Percentiles rank a stretch among this genome's conserved stretches.
These are phyloP conservation scores for Atopsyche davidsoni DNA, from an alignment of 1,140 invertebrate genomes.

Conservation along the genomic window DNA sequence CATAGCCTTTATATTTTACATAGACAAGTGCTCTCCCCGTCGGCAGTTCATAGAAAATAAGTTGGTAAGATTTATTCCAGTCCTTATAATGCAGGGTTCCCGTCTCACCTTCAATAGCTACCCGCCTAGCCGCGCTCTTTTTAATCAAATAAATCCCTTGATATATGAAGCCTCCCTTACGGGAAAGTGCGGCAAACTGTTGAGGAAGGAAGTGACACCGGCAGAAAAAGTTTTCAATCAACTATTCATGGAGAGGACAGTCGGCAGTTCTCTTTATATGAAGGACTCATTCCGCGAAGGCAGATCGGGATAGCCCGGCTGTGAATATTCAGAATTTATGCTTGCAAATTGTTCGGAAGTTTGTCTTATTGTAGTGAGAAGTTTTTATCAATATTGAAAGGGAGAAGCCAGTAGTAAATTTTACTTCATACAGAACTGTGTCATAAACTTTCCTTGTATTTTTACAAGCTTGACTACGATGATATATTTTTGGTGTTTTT, in stretches of 20 bases:
- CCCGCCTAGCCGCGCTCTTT: slow-evolving; percentile 12
- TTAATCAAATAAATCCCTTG: slow-evolving; percentile 31
- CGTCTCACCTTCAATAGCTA: slow-evolving; percentile 16
- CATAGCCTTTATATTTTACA: slow-evolving; percentile 26
- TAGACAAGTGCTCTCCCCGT: slow-evolving; percentile 20
- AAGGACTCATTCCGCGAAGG: too few species aligned
- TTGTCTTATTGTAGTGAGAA: too few species aligned
- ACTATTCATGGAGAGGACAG: slow-evolving; percentile 13
- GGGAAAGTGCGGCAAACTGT: slow-evolving; percentile 16
- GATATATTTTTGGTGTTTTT: too few species aligned
- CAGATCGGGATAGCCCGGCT: too few species aligned
- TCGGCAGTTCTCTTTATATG: background rate
- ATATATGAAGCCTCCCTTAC: slow-evolving; percentile 21
- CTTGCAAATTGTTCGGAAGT: too few species aligned
- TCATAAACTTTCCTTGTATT: too few species aligned
- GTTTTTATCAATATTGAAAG: too few species aligned
- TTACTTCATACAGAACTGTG: too few species aligned
- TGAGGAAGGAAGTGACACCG: slow-evolving; percentile 15
- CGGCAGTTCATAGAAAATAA: slow-evolving; percentile 30
- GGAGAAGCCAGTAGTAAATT: too few species aligned
- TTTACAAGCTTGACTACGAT: too few species aligned
- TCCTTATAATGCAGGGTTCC: slow-evolving; percentile 23
- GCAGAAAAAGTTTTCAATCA: slow-evolving; percentile 19
- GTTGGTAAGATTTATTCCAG: slow-evolving; percentile 30
- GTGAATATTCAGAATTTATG: too few species aligned